A percentile compares a stretch with the other conserved stretches of the same genome.
Evolutionary conservation across 2,888 invertebrate species (phyloP).

Genomic region (Aphrophora alni): DNA sequence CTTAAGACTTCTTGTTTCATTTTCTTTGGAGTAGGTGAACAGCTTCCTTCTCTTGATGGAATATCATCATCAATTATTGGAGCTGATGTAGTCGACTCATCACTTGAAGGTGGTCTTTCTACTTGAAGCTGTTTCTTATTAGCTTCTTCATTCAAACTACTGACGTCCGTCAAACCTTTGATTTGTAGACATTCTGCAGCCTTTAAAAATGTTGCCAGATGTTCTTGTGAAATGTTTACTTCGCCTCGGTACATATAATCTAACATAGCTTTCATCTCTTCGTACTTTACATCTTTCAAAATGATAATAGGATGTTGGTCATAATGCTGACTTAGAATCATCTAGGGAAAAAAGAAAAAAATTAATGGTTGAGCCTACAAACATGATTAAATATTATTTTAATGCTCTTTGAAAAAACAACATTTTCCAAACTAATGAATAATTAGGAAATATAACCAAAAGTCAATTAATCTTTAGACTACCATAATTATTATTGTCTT

Average conservation of each 20-base stretch:
- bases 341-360: slow-evolving; percentile 61
- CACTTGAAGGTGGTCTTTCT: slow-evolving; percentile 16
- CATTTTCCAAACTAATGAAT: too few relatives aligned
- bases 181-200: slow-evolving; percentile 92
- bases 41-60: slow-evolving; percentile 44
- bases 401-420: too few relatives aligned
- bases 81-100: slow-evolving; percentile 17
- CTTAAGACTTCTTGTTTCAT: slow-evolving; percentile 42
- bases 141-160: slow-evolving; percentile 14
- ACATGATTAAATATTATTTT: too few relatives aligned
- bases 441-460: too few relatives aligned
- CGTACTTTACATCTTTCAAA: slow-evolving; percentile 90
- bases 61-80: not conserved
- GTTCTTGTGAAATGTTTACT: slow-evolving; percentile 92
- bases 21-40: slow-evolving; percentile 47
- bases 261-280: slow-evolving; percentile 90
- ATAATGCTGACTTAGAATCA: slow-evolving; percentile 84
- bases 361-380: too few relatives aligned
- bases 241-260: slow-evolving; percentile 94
- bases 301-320: slow-evolving; percentile 93
- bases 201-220: slow-evolving; percentile 84
- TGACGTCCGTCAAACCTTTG: slow-evolving; percentile 80
- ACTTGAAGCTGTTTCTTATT: slow-evolving; percentile 12
- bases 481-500: too few relatives aligned
- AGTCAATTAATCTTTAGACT: too few relatives aligned